phyloP scores from a whole-genome alignment of 2,113 vertebrate genomes.

The Pteruthius melanotis region DNA sequence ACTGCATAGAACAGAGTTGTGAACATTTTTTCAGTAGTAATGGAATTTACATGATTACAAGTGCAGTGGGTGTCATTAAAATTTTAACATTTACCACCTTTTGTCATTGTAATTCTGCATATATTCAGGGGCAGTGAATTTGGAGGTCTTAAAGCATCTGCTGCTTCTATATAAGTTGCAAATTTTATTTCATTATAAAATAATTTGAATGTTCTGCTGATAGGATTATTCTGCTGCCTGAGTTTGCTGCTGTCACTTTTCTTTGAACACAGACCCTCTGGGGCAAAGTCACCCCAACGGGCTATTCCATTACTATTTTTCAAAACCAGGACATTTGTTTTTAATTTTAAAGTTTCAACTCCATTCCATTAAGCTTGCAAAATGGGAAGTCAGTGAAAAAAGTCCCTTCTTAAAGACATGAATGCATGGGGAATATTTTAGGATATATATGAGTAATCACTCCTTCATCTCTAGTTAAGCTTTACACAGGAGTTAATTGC shows the following conservation, averaged over 20 bases:
- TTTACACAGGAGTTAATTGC: neutral
- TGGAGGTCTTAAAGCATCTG: conserved; percentile 1
- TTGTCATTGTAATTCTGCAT: conserved; percentile 7
- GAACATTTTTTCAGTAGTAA: neutral
- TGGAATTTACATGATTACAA: neutral
- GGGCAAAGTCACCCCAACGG: neutral
- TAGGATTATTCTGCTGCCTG: neutral
- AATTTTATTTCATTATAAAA: neutral
- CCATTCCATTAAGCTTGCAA: neutral
- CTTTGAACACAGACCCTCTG: neutral
- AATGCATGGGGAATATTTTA: neutral
- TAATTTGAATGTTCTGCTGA: neutral
- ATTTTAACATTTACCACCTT: conserved; percentile 2
- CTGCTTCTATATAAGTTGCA: neutral
- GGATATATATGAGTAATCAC: neutral
- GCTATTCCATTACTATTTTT: neutral
- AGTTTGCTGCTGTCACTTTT: neutral
- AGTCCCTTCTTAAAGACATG: neutral
- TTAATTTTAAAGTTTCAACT: neutral
- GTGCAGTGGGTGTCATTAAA: neutral
- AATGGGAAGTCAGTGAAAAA: neutral
- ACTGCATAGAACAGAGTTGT: neutral
- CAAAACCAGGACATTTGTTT: neutral
- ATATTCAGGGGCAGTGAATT: neutral
- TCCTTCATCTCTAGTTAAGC: neutral